phyloP scores from a whole-genome alignment of 2,888 invertebrate genomes.

The Thumatha senex region DNA sequence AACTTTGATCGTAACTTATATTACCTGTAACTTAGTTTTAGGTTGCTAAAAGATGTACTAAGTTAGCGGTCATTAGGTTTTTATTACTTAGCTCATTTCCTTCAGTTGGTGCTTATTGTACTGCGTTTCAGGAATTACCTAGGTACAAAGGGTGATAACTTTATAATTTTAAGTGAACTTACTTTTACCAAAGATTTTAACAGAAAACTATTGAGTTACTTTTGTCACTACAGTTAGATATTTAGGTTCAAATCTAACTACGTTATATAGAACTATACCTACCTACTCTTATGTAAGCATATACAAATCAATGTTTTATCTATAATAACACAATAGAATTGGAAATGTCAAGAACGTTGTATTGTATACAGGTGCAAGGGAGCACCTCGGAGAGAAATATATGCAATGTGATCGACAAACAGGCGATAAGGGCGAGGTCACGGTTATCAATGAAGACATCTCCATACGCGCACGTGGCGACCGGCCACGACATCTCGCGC shows the following conservation, averaged over 20 bases:
- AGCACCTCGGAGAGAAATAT: constrained; percentile 17
- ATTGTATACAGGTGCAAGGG: constrained; percentile 10
- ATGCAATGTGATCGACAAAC: constrained; percentile 59
- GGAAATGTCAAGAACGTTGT: background rate
- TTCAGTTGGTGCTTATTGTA: no score
- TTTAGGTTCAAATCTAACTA: no score
- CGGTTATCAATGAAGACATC: constrained; percentile 80
- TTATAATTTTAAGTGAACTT: background rate
- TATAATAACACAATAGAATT: background rate
- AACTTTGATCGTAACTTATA: no score
- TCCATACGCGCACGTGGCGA: constrained; percentile 79
- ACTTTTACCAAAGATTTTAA: background rate
- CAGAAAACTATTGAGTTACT: no score
- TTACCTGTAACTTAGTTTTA: no score
- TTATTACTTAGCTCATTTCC: background rate
- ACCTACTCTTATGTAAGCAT: no score
- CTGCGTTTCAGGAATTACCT: background rate
- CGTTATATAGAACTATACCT: no score
- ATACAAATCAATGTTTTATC: no score
- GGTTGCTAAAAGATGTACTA: background rate
- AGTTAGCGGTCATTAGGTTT: background rate
- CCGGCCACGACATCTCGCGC: constrained; percentile 81
- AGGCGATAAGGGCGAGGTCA: constrained; percentile 78
- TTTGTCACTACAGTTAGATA: no score
- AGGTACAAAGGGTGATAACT: background rate